These are phyloP conservation scores for Oenanthe oenanthe DNA, from an alignment of 2,113 vertebrate genomes.

Conservation along the genomic window DNA sequence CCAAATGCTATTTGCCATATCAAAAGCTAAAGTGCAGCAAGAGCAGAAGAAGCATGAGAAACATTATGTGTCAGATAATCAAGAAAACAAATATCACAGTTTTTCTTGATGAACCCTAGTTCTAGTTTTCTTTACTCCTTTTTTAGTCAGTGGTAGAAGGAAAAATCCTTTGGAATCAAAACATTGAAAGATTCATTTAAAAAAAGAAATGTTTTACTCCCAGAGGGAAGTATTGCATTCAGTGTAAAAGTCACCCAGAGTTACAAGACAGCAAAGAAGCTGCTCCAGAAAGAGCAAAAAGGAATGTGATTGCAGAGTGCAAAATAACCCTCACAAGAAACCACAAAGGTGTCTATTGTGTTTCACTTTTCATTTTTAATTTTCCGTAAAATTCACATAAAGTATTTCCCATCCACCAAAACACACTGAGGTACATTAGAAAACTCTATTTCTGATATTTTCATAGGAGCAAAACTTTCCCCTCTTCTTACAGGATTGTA, in stretches of 20 bases:
- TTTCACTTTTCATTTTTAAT: background rate
- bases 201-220: background rate
- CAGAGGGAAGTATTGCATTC: background rate
- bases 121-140: background rate
- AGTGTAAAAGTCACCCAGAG: background rate
- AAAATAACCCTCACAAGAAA: background rate
- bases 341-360: accelerated
- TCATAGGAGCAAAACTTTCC: background rate
- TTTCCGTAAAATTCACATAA: background rate
- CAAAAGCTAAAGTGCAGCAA: background rate
- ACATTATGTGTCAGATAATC: background rate
- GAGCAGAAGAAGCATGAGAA: background rate
- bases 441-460: background rate
- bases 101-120: background rate
- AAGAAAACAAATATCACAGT: background rate
- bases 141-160: background rate
- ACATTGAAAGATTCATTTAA: background rate
- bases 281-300: background rate
- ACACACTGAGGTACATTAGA: background rate
- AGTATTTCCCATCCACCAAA: background rate
- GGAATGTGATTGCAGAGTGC: background rate
- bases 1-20: background rate
- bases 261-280: background rate
- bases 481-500: background rate
- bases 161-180: background rate